Evolutionary conservation across 2,797 vertebrate species (phyloP).

Genomic region (Myotis vivesi): DNA sequence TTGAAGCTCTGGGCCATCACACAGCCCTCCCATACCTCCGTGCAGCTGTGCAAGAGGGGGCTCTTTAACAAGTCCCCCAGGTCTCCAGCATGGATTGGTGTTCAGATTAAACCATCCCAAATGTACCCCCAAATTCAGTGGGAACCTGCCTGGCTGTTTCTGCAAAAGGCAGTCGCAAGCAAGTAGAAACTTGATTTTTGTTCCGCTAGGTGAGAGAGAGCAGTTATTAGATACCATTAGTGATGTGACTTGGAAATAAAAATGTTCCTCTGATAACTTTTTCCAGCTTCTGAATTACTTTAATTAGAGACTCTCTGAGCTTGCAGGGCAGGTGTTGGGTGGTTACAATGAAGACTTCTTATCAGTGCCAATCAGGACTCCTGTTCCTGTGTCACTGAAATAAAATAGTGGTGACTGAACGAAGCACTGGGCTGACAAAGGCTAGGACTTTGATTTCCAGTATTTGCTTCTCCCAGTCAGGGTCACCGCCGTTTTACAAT

Average conservation of each 20-base stretch:
- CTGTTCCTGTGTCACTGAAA: not conserved
- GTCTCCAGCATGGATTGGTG: not conserved
- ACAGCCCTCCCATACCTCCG: accelerated
- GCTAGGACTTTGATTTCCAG: not conserved
- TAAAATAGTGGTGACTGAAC: not conserved
- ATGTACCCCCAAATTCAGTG: not conserved
- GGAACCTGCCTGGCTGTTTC: not conserved
- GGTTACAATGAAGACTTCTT: not conserved
- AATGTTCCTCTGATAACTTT: not conserved
- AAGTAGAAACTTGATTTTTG: not conserved
- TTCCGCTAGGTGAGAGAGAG: not conserved
- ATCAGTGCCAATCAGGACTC: not conserved
- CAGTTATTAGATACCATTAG: not conserved
- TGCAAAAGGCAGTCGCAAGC: not conserved
- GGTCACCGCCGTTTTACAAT: not conserved
- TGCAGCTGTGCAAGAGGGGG: not conserved
- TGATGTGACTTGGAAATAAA: not conserved
- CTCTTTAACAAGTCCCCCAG: not conserved
- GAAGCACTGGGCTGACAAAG: not conserved
- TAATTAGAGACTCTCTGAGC: not conserved
- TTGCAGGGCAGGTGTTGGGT: not conserved
- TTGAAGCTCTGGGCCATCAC: accelerated
- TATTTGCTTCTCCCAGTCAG: not conserved
- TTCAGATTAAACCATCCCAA: not conserved
- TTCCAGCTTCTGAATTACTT: not conserved